phyloP scores from a whole-genome alignment of 2,888 invertebrate genomes.

The Lithophane leautieri region DNA sequence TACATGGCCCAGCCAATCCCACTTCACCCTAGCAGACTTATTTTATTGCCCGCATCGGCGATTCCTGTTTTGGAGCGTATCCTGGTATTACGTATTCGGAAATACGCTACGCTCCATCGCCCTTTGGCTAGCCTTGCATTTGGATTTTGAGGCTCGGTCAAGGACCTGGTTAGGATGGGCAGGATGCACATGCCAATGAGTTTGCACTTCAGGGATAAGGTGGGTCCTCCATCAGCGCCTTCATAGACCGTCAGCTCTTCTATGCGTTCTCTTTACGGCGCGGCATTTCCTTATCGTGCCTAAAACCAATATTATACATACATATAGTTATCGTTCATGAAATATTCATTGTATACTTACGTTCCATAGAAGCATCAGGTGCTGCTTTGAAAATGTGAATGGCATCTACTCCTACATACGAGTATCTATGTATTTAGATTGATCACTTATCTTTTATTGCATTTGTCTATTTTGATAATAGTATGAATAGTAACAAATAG shows the following conservation, averaged over 20 bases:
- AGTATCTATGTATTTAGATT: conserved; percentile 7
- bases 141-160: too few relatives aligned
- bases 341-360: conserved; percentile 20
- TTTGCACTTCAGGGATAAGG: background rate
- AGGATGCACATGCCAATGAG: background rate
- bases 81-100: too few relatives aligned
- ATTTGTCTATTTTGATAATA: background rate
- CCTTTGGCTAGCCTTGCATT: too few relatives aligned
- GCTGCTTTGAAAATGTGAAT: conserved; percentile 13
- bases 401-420: background rate
- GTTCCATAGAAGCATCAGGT: background rate
- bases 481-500: conserved; percentile 22
- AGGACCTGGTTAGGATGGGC: too few relatives aligned
- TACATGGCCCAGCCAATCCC: too few relatives aligned
- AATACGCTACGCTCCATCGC: too few relatives aligned
- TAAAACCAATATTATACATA: background rate
- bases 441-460: conserved; percentile 17
- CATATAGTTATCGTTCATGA: conserved; percentile 7
- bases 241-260: background rate
- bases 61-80: too few relatives aligned
- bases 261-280: too few relatives aligned
- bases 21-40: too few relatives aligned
- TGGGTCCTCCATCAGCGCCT: background rate
- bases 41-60: too few relatives aligned
- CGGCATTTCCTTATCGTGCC: background rate